Base-by-base conservation (phyloP, 2,888 invertebrate genomes). In the Pemphredon lugubris region DNA sequence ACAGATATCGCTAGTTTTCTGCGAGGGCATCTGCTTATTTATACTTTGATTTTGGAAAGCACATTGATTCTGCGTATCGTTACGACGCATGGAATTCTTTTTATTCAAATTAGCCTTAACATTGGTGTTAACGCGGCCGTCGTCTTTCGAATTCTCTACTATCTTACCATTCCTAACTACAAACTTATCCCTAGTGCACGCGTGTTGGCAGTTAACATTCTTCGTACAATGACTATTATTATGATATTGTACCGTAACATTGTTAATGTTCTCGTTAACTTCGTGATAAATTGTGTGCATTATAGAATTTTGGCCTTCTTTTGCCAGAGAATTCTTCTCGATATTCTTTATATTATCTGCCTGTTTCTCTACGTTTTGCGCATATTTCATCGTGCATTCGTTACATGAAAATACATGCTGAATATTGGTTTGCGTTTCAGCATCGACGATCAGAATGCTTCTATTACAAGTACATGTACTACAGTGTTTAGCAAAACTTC, bases 401-500 rank as follows among this genome's bases (percentile, higher is more conserved):
- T 76, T 77, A 39, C 77, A 79, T 2, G 65, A 58, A 48, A 48
- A 45, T 23, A 53, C 14, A 21, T 65, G 59, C 16, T 63, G 44
- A 20, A 39, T 18, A 18, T 75, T 79, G 0, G 89, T 89, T 72
- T 90, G 89, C 0, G 86, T 86, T 65, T 88, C 89, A 0, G 83
- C 82, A 39, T 90, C 87, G 0, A 88, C 75, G 76, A 83, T 86
- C 13, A 88, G 69, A 53, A 90, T 84, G 37, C 83, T 87, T 50
- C 85, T 85, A 51, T 89, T 87, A 88, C 96, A 96, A 42, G 93
- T 93, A 84, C 96, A 96, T 1, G 95, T 95, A 83, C 95, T 94
- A 90, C 96, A 96, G 86, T 96, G 96, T 88, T 95, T 95, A 1
- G 94, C 92, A 54, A 94, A 93, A 59, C 94, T 93, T 75, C 93